Conservation (phyloP, 2,113 vertebrate genomes). For the Cichladusa arquata region DNA sequence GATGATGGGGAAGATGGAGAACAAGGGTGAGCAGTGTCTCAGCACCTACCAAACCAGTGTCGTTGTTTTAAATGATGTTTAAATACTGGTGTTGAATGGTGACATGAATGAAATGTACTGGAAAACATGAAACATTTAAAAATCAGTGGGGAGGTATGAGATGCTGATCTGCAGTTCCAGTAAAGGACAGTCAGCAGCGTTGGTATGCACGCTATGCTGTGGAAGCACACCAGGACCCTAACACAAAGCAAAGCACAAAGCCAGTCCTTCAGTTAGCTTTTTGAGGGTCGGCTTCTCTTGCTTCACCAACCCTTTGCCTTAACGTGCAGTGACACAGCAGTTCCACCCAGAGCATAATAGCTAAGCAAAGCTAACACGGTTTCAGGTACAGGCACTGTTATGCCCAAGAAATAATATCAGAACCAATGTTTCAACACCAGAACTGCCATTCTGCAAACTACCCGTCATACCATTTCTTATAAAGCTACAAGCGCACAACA, state of each 20-base stretch:
- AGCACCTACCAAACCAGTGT: neutral
- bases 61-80: neutral
- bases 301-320: neutral
- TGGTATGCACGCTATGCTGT: accelerated
- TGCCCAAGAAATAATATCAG: neutral
- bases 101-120: neutral
- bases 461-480: neutral
- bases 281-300: neutral
- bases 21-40: neutral
- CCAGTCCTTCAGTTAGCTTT: neutral
- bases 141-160: neutral
- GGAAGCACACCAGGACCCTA: neutral
- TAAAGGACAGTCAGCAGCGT: neutral
- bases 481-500: neutral
- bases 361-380: accelerated
- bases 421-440: neutral
- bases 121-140: neutral
- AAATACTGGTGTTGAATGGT: neutral
- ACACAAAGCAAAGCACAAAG: neutral
- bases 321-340: neutral
- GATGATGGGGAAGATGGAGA: neutral
- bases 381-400: neutral
- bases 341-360: neutral
- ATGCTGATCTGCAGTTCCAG: neutral
- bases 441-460: neutral